Conservation (phyloP, 2,797 vertebrate genomes). For the Molossus alvarezi region DNA sequence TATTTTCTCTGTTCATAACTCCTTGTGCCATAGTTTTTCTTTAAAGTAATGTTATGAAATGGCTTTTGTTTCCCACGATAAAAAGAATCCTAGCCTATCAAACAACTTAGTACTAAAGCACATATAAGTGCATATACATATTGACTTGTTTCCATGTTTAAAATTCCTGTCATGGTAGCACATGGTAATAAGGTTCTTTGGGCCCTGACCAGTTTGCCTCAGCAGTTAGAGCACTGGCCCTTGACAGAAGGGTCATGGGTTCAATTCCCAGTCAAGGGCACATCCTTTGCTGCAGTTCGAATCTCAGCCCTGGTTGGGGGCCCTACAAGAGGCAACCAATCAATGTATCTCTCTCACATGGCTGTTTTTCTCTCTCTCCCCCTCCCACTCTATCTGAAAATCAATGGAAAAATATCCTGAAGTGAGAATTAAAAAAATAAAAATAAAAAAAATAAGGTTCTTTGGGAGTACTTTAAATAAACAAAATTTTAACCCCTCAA, state of each 20-base stretch:
- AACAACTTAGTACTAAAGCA: slow-evolving; percentile 6
- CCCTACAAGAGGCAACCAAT: no score
- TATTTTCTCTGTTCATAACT: slow-evolving; percentile 28
- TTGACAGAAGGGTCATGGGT: no score
- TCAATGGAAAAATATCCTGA: no score
- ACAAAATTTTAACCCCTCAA: not conserved
- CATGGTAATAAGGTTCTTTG: not conserved
- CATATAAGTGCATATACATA: not conserved
- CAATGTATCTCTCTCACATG: no score
- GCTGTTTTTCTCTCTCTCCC: no score
- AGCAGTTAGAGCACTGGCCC: no score
- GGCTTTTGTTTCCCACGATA: not conserved
- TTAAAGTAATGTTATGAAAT: not conserved
- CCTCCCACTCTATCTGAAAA: no score
- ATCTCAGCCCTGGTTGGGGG: no score
- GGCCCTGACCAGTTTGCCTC: not conserved
- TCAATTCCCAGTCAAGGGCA: no score
- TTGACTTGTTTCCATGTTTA: not conserved
- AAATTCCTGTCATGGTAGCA: not conserved
- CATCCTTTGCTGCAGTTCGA: no score
- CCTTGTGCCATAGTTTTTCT: slow-evolving; percentile 7
- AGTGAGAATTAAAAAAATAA: no score
- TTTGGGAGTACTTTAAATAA: not conserved
- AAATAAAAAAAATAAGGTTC: not conserved
- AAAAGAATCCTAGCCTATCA: not conserved